These are phyloP conservation scores for Apoda limacodes DNA, from an alignment of 2,888 invertebrate species.

Conservation along the genomic window DNA sequence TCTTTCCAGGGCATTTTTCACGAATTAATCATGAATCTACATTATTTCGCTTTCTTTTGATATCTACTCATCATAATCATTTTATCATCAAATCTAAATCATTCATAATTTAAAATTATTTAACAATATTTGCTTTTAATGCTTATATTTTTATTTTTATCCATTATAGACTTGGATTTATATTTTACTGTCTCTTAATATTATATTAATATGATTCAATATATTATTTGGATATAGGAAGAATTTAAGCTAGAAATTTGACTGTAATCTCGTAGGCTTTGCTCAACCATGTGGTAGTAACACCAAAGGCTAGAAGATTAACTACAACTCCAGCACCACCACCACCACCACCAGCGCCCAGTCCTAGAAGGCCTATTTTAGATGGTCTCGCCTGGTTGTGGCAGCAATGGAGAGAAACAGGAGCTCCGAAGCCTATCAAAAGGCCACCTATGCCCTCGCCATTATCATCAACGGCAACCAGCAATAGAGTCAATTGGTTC, in stretches of 20 bases:
- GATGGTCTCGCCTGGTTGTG: constrained; percentile 71
- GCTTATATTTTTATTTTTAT: constrained; percentile 6
- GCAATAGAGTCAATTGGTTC: constrained; percentile 52
- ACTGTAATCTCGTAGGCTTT: constrained; percentile 66
- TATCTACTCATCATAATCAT: constrained; percentile 1
- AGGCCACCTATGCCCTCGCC: constrained; percentile 35
- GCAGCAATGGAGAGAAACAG: constrained; percentile 70
- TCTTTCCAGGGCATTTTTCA: constrained; percentile 18
- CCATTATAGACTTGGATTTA: constrained; percentile 12
- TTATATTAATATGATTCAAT: constrained; percentile 13
- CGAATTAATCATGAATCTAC: too few relatives aligned
- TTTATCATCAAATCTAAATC: too few relatives aligned
- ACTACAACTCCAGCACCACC: constrained; percentile 46
- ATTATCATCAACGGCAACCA: constrained; percentile 36
- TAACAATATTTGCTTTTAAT: background rate
- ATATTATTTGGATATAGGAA: too few relatives aligned
- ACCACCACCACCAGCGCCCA: constrained; percentile 48
- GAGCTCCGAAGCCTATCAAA: constrained; percentile 41
- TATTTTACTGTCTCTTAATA: constrained; percentile 17
- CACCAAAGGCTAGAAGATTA: constrained; percentile 56
- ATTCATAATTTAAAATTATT: too few relatives aligned
- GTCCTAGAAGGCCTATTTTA: constrained; percentile 58
- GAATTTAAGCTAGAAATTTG: too few relatives aligned
- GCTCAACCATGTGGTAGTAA: constrained; percentile 70
- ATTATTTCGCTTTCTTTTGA: constrained; percentile 7